Percentiles rank a stretch among this genome's conserved stretches.
phyloP scores from a whole-genome alignment of 2,888 invertebrate genomes.

The Cheilosia urbana region DNA sequence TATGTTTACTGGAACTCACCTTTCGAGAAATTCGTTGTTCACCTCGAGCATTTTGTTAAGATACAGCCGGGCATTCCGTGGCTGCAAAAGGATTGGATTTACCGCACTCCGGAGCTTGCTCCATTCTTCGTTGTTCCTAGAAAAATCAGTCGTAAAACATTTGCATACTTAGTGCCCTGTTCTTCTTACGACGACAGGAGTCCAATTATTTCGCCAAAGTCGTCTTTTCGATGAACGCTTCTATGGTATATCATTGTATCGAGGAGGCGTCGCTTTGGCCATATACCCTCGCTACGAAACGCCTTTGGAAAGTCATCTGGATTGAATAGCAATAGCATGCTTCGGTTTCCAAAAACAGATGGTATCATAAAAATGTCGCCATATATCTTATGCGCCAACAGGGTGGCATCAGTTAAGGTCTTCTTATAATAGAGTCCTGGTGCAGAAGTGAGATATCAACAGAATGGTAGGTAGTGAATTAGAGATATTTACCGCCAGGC shows the following conservation, averaged over 20 bases:
- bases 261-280: constrained; percentile 83
- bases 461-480: background rate
- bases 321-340: constrained; percentile 83
- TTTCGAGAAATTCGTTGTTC: constrained; percentile 78
- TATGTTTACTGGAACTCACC: constrained; percentile 61
- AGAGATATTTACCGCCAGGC: constrained; percentile 77
- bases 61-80: constrained; percentile 85
- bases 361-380: constrained; percentile 82
- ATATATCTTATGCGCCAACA: constrained; percentile 70
- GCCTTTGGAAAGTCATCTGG: constrained; percentile 84
- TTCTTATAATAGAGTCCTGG: constrained; percentile 41
- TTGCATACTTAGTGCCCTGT: too few species aligned
- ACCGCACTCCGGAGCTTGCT: constrained; percentile 87
- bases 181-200: constrained; percentile 70
- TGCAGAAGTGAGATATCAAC: background rate
- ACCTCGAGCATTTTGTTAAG: constrained; percentile 84
- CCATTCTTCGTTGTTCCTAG: constrained; percentile 83
- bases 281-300: constrained; percentile 84
- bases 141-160: background rate
- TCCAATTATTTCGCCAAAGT: constrained; percentile 74
- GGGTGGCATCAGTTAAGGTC: constrained; percentile 16
- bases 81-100: constrained; percentile 87
- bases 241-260: constrained; percentile 83
- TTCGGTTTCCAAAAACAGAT: constrained; percentile 78
- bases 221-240: constrained; percentile 76